These are phyloP conservation scores for Heterohyrax brucei DNA, from an alignment of 2,797 vertebrate species.

Conservation along the genomic window DNA sequence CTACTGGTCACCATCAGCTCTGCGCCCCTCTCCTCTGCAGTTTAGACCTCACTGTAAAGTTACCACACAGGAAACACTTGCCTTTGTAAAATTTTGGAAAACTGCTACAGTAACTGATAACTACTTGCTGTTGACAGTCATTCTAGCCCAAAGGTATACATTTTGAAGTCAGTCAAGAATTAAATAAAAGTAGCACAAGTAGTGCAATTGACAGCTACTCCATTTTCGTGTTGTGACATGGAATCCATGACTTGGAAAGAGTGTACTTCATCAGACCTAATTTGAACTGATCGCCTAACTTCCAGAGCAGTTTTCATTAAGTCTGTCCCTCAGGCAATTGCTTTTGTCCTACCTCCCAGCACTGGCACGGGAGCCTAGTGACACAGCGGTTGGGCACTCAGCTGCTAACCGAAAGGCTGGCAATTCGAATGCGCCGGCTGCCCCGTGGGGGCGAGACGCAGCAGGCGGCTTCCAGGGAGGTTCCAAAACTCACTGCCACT, in stretches of 20 bases:
- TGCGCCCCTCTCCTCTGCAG: not conserved
- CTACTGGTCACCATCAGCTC: not conserved
- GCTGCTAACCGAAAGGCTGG: too few species aligned
- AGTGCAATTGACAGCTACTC: not conserved
- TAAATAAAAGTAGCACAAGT: not conserved
- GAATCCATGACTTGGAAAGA: not conserved
- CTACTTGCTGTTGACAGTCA: not conserved
- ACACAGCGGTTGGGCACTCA: too few species aligned
- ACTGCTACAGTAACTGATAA: not conserved
- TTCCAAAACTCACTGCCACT: too few species aligned
- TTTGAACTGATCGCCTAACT: not conserved
- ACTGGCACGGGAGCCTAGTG: not conserved
- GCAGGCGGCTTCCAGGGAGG: too few species aligned
- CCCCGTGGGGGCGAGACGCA: too few species aligned
- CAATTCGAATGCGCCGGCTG: too few species aligned
- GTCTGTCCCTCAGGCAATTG: not conserved
- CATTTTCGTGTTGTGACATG: not conserved
- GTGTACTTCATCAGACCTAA: not conserved
- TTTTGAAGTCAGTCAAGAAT: not conserved
- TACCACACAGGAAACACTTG: not conserved
- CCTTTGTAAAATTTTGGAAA: conserved; percentile 48
- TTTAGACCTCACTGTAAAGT: not conserved
- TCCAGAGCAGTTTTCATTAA: not conserved
- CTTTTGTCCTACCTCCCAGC: not conserved
- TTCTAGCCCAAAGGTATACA: not conserved